Evolutionary conservation across 2,113 vertebrate genomes (phyloP), one percentile per base, ranked within the genome.

Genomic region (Chroicocephalus ridibundus): DNA sequence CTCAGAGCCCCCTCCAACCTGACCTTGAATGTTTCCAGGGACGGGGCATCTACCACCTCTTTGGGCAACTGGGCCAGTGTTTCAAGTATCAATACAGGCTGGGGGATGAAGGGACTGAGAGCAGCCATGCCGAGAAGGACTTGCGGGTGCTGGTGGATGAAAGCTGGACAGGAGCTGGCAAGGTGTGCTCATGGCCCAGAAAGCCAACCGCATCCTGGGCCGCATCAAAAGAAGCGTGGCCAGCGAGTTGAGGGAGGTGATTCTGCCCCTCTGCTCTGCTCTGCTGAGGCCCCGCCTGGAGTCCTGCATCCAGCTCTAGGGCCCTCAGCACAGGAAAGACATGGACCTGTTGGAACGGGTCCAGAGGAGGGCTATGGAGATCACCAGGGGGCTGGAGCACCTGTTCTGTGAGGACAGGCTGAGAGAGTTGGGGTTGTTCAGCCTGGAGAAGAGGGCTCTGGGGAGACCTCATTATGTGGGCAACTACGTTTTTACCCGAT

Each of bases 321-420:
- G 44, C 1, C 44, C 36, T 22, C 17, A 38, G 21, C 15, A 38
- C 14, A 44, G 4, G 32, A 32, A 10, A 6, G 21, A 22, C 21
- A 8, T 1, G 1, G 32, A 44, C 26, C 26, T 68, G 18, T 11
- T 34, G 19, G 24, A 69, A 11, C 0, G 0, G 5, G 69, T 75
- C 36, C 38, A 60, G 61, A 75, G 32, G 27, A 68, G 22, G 36
- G 22, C 26, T 26, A 52, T 11, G 8, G 10, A 52, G 32, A 9
- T 15, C 1, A 34, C 15, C 32, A 13, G 38, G 16, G 32, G 27
- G 10, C 1, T 29, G 34, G 22, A 21, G 8, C 22, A 19, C 7
- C 32, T 38, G 32, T 52, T 5, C 2, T 52, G 2, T 46, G 32
- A 34, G 15, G 54, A 38, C 16, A 68, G 15, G 18, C 60, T 51